Percentiles rank a stretch among this genome's conserved stretches.
These are phyloP conservation scores for Trialeurodes vaporariorum DNA, from an alignment of 1,140 invertebrate species.

Conservation along the genomic window DNA sequence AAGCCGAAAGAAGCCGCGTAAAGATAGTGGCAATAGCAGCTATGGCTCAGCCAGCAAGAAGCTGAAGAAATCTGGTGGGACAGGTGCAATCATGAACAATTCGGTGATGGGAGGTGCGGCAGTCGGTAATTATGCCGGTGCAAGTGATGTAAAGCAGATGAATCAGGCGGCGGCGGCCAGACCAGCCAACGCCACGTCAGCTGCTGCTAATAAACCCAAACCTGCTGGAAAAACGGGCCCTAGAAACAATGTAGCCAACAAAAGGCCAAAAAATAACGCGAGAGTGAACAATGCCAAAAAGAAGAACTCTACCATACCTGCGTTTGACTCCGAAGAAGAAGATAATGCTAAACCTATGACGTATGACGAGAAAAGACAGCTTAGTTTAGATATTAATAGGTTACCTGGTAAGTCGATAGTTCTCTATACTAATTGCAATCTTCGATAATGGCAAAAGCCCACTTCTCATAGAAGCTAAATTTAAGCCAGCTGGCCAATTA, in stretches of 20 bases:
- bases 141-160: not conserved
- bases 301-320: constrained; percentile 38
- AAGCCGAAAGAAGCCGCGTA: constrained; percentile 66
- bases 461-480: too few species aligned
- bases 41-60: constrained; percentile 24
- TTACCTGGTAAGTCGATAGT: constrained; percentile 88
- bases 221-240: constrained; percentile 34
- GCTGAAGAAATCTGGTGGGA: not conserved
- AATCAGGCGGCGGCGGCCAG: not conserved
- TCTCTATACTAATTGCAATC: too few species aligned
- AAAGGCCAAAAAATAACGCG: constrained; percentile 39
- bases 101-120: not conserved
- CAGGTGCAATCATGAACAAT: not conserved
- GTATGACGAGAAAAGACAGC: constrained; percentile 97
- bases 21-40: constrained; percentile 46
- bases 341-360: constrained; percentile 98
- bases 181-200: not conserved
- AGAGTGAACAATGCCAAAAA: constrained; percentile 25
- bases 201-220: not conserved
- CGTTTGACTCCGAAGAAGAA: constrained; percentile 82
- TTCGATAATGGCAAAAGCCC: too few species aligned
- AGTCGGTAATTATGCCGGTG: not conserved
- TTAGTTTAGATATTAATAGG: constrained; percentile 98
- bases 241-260: constrained; percentile 38
- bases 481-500: too few species aligned